Percentiles rank a stretch among this genome's conserved stretches.
Conservation (phyloP, 2,113 vertebrate genomes). For the Gobio gobio region DNA sequence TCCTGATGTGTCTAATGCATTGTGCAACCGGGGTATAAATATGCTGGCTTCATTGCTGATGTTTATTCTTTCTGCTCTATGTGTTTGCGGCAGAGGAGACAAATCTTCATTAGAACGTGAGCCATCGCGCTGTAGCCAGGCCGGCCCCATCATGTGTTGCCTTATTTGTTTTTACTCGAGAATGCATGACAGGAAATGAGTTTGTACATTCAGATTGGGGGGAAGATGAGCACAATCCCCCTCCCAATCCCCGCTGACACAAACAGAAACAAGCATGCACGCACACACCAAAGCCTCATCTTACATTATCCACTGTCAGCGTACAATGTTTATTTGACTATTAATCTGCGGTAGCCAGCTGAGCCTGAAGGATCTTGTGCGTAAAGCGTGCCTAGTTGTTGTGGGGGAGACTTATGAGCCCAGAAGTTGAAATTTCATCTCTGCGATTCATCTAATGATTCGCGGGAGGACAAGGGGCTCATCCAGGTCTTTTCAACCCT, state of each 20-base stretch:
- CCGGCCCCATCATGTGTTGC: conserved; percentile 60
- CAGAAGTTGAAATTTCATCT: conserved; percentile 19
- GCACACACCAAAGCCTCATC: conserved; percentile 55
- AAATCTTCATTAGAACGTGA: conserved; percentile 69
- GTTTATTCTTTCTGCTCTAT: conserved; percentile 70
- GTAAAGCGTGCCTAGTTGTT: conserved; percentile 43
- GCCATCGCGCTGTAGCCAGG: conserved; percentile 57
- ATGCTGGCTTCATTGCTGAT: conserved; percentile 50
- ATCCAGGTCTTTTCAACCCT: conserved; percentile 1
- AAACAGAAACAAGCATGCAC: conserved; percentile 22
- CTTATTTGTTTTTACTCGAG: conserved; percentile 72
- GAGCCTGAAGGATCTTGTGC: conserved; percentile 56
- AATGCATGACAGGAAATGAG: conserved; percentile 63
- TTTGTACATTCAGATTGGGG: conserved; percentile 65
- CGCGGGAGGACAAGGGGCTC: background rate
- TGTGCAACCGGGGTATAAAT: conserved; percentile 69
- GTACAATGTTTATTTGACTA: conserved; percentile 74
- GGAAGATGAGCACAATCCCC: conserved; percentile 60
- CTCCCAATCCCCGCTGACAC: conserved; percentile 3
- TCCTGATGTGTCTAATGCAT: conserved; percentile 70
- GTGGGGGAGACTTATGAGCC: conserved; percentile 20
- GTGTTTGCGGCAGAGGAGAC: conserved; percentile 71
- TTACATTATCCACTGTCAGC: conserved; percentile 65
- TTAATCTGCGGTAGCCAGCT: conserved; percentile 64
- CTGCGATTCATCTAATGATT: conserved; percentile 26